Evolutionary conservation across 1,140 invertebrate species (phyloP), one percentile per base, ranked within the genome.

Genomic region (Drosophila auraria): DNA sequence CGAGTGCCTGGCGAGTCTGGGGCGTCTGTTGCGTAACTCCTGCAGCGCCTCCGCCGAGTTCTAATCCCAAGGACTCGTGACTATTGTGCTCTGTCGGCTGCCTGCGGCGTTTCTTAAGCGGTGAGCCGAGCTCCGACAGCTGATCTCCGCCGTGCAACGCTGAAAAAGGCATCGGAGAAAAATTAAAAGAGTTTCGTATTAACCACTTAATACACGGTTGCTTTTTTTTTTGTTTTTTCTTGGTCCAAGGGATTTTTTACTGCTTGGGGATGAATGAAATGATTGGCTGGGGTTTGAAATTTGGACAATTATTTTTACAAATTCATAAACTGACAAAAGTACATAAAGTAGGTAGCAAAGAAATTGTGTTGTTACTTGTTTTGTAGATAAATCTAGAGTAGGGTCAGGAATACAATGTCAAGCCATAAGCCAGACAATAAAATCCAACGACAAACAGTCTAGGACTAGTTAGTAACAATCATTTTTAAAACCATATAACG

Each of bases 81-180:
- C 44, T 66, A 33, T 68, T 68, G 63, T 51, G 33, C 45, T 38
- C 40, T 45, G 51, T 11, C 33, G 64, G 79, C 30, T 86, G 76
- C 33, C 90, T 63, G 40, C 91, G 91, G 7, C 91, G 92, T 71
- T 92, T 92, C 54, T 91, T 92, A 2, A 82, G 65, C 33, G 81
- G 90, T 20, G 91, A 79, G 59, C 72, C 66, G 27, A 78, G 71
- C 70, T 92, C 91, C 40, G 79, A 72, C 50, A 68, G 63, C 58
- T 83, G 86, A 80, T 90, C 86, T 56, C 80, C 79, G 56, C 80
- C 83, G 51, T 80, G 78, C 23, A 84, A 70, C 70, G 81, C 87
- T 91, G 83, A 61, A 82, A 83, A 74, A 27, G 81, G 80, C 87
- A 84, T 91, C 56, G 78, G 40, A 74, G 66, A 50, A 45, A 25